Evolutionary conservation across 2,888 invertebrate genomes (phyloP).

Genomic region (Callinectes sapidus): DNA sequence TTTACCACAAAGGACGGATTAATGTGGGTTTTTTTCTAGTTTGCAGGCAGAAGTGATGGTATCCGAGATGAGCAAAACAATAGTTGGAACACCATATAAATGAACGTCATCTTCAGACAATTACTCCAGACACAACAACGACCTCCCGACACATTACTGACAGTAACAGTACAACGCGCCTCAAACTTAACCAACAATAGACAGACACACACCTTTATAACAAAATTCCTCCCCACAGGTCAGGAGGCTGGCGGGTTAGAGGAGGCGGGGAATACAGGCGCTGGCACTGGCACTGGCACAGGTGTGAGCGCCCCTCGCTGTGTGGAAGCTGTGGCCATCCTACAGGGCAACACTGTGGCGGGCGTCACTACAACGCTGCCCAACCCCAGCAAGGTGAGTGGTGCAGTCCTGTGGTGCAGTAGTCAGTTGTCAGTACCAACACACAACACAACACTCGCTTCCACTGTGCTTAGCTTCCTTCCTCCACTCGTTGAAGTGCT

Average conservation of each 20-base stretch:
- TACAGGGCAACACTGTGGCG: conserved; percentile 56
- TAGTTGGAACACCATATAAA: too few species aligned
- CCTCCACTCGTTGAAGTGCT: too few species aligned
- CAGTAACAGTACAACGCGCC: too few species aligned
- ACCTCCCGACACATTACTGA: too few species aligned
- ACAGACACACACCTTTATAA: neutral
- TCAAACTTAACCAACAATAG: too few species aligned
- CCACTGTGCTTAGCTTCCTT: too few species aligned
- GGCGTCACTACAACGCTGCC: conserved; percentile 53
- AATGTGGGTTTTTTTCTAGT: too few species aligned
- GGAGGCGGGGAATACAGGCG: neutral
- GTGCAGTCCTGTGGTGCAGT: neutral
- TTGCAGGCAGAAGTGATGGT: too few species aligned
- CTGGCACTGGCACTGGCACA: neutral
- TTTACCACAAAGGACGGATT: too few species aligned
- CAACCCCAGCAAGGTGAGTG: conserved; percentile 39
- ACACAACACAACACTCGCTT: neutral
- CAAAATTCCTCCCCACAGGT: neutral
- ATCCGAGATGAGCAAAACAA: too few species aligned
- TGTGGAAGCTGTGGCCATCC: conserved; percentile 57
- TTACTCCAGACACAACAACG: too few species aligned
- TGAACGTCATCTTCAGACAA: too few species aligned
- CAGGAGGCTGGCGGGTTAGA: conserved; percentile 21
- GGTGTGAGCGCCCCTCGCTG: conserved; percentile 41
- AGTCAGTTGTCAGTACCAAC: neutral